These are phyloP conservation scores for Chrysomela aeneicollis DNA, from an alignment of 2,888 invertebrate genomes.

Conservation along the genomic window DNA sequence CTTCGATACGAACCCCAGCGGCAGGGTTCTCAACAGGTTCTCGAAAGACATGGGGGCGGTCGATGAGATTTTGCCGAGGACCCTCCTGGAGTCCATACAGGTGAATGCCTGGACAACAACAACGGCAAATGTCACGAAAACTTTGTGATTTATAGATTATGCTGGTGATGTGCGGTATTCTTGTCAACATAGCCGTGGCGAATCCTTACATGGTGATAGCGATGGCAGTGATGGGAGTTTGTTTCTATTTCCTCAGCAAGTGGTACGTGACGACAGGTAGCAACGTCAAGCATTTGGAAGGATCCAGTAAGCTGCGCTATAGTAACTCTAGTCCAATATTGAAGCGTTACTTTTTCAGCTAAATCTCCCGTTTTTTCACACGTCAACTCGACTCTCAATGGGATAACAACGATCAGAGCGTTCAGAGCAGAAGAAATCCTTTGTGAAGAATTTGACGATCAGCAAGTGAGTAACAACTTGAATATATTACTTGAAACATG, in stretches of 20 bases:
- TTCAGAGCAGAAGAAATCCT: conserved; percentile 37
- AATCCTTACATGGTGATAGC: conserved; percentile 72
- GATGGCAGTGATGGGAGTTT: conserved; percentile 67
- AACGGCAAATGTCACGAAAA: background rate
- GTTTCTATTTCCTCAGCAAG: conserved; percentile 71
- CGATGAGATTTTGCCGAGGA: conserved; percentile 76
- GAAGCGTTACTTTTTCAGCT: conserved; percentile 34
- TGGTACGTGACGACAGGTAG: conserved; percentile 75
- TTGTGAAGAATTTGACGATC: conserved; percentile 44
- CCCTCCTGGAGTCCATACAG: conserved; percentile 69
- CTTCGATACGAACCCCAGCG: conserved; percentile 85
- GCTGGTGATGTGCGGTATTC: conserved; percentile 64
- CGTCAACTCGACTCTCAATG: conserved; percentile 42
- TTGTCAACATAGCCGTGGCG: conserved; percentile 74
- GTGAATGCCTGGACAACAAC: conserved; percentile 53
- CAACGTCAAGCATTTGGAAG: conserved; percentile 72
- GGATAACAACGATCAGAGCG: conserved; percentile 46
- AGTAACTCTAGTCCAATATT: background rate
- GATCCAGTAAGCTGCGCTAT: conserved; percentile 57
- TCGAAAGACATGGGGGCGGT: conserved; percentile 84
- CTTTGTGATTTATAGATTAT: conserved; percentile 19
- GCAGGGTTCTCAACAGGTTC: conserved; percentile 80
- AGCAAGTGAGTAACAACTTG: conserved; percentile 39
- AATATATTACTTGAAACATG: no score
- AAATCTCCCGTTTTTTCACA: conserved; percentile 49